Evolutionary conservation across 2,797 vertebrate genomes (phyloP), one percentile per base, ranked within the genome.

Genomic region (Babyrousa celebensis): DNA sequence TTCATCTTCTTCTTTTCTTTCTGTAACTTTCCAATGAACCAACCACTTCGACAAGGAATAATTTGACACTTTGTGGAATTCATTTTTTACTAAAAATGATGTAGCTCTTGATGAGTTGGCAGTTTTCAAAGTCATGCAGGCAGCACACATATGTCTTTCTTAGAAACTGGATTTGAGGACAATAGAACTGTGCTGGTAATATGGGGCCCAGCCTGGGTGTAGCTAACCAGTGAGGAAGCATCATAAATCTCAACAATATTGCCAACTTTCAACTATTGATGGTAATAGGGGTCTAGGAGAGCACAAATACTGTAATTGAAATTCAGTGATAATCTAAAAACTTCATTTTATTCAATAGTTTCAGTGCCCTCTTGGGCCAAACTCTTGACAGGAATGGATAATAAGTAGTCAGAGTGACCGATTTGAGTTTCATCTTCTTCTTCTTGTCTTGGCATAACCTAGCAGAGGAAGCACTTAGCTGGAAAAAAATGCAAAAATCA

Each of bases 11-110:
- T 96, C 80, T 40, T 12, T 70, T 71, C 60, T 82, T 60, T 56
- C 92, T 90, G 85, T 92, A 89, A 97, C 96, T 97, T 98, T 92
- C 78, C 89, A 96, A 58, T 91, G 96, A 97, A 86, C 68, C 71
- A 97, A 92, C 54, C 83, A 92, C 95, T 63, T 92, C 95, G 96
- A 98, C 90, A 96, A 96, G 91, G 82, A 98, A 85, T 97, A 97
- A 96, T 97, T 62, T 97, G 97, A 97, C 94, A 97, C 85, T 75
- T 96, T 82, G 58, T 92, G 79, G 88, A 98, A 98, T 96, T 97
- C 67, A 72, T 79, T 77, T 97, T 74, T 87, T 63, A 85, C 75
- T 95, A 52, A 85, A 97, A 97, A 89, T 92, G 79, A 77, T 83
- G 52, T 77, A 86, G 77, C 48, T 96, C 94, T 71, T 95, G 97